Conservation (phyloP, 2,888 invertebrate species). For the Pelosia muscerda region DNA sequence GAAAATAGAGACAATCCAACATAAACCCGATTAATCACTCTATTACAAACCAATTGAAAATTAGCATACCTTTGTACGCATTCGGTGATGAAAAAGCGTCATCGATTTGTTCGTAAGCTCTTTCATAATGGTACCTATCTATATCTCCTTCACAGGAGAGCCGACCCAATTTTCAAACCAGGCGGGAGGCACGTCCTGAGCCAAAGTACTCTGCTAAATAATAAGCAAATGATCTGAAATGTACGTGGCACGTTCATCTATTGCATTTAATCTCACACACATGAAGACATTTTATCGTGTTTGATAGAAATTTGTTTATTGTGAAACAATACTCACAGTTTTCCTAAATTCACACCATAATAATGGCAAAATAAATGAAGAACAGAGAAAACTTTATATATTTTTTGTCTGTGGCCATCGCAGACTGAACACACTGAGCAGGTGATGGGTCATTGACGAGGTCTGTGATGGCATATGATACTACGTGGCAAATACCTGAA, state of each 20-base stretch:
- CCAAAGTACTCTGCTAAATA: conserved; percentile 61
- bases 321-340: too few relatives aligned
- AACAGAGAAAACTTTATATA: too few relatives aligned
- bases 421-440: too few relatives aligned
- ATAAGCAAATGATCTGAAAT: conserved; percentile 64
- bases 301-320: too few relatives aligned
- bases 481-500: too few relatives aligned
- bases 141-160: conserved; percentile 55
- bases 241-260: conserved; percentile 48
- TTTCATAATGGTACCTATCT: conserved; percentile 63
- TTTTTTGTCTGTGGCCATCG: too few relatives aligned
- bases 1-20: neutral
- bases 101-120: conserved; percentile 66
- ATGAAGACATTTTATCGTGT: conserved; percentile 14
- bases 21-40: conserved; percentile 14
- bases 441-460: too few relatives aligned
- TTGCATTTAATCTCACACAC: conserved; percentile 33
- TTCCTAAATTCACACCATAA: too few relatives aligned
- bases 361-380: too few relatives aligned
- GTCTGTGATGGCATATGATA: too few relatives aligned
- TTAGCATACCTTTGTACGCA: conserved; percentile 27
- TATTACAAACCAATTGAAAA: conserved; percentile 25
- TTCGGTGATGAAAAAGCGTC: conserved; percentile 47
- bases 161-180: conserved; percentile 75
- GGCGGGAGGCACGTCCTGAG: conserved; percentile 74